Conservation (phyloP, 2,113 vertebrate genomes). For the Ciconia stormi region DNA sequence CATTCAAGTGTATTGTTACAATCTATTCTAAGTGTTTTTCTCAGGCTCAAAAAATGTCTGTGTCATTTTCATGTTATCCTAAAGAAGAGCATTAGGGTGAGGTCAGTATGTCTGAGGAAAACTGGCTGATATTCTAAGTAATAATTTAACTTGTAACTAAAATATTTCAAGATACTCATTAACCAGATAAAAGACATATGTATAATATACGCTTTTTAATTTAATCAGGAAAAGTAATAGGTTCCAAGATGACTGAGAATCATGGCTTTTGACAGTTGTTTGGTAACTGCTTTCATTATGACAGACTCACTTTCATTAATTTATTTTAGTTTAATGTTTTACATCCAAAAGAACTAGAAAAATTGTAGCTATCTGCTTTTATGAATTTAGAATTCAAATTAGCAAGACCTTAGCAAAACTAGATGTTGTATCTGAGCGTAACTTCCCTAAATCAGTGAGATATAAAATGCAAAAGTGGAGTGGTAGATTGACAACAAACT, state of each 20-base stretch:
- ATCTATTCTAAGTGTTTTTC: neutral
- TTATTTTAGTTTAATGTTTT: neutral
- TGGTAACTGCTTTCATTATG: neutral
- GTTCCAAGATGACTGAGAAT: neutral
- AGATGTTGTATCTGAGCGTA: neutral
- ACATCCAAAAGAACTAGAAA: neutral
- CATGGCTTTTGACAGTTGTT: neutral
- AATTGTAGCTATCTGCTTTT: neutral
- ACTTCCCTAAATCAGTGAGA: neutral
- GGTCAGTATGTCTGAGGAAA: slow-evolving; percentile 10
- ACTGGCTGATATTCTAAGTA: neutral
- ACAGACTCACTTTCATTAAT: neutral
- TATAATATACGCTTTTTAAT: neutral
- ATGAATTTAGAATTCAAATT: neutral
- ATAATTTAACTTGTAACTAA: neutral
- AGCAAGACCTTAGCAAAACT: neutral
- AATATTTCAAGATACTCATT: neutral
- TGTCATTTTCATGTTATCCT: neutral
- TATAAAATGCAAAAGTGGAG: neutral
- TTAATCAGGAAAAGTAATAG: neutral
- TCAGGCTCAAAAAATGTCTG: neutral
- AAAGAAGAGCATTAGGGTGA: neutral
- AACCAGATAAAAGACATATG: neutral
- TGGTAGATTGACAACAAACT: neutral
- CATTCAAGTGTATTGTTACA: neutral